Percentiles rank a stretch among this genome's conserved stretches.
Conservation (phyloP, 2,113 vertebrate species). For the Phaetusa simplex region DNA sequence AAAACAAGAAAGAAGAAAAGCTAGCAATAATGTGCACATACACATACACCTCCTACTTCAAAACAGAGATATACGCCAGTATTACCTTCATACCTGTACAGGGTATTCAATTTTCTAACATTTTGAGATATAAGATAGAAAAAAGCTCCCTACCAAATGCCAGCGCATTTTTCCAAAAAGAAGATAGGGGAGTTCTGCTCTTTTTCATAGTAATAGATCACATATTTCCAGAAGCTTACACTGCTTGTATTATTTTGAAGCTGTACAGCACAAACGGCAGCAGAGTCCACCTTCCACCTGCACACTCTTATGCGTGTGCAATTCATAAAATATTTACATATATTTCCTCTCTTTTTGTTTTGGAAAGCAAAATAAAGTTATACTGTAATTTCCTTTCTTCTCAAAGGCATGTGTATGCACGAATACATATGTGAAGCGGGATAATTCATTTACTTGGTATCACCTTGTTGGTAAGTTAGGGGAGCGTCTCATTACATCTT, state of each 20-base stretch:
- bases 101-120: neutral
- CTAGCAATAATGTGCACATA: neutral
- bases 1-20: neutral
- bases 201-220: neutral
- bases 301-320: neutral
- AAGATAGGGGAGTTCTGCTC: neutral
- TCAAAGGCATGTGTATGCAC: neutral
- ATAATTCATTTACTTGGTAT: constrained; percentile 11
- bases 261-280: neutral
- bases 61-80: neutral
- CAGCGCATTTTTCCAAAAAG: neutral
- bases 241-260: constrained; percentile 6
- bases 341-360: neutral
- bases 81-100: neutral
- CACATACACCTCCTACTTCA: neutral
- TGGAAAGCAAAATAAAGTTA: constrained; percentile 19
- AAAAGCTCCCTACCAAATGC: neutral
- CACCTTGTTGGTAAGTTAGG: neutral
- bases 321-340: constrained; percentile 10
- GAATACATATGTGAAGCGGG: neutral
- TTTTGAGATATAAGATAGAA: neutral
- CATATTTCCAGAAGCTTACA: constrained; percentile 8
- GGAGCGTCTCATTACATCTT: neutral
- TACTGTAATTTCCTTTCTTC: neutral
- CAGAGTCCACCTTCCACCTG: neutral